phyloP scores from a whole-genome alignment of 1,140 invertebrate genomes.

The Contarinia nasturtii region DNA sequence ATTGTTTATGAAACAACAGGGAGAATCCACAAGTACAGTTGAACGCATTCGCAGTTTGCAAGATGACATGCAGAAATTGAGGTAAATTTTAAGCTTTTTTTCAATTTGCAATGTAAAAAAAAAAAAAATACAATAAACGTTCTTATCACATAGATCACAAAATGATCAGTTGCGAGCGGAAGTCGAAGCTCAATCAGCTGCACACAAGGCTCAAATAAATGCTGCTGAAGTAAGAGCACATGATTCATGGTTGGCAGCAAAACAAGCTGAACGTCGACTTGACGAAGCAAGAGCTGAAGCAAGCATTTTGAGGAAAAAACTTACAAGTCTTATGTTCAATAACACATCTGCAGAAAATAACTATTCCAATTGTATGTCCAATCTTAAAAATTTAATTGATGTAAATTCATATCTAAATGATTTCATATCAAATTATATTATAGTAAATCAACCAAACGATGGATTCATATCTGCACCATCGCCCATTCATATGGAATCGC shows the following conservation, averaged over 20 bases:
- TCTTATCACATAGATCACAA: constrained; percentile 44
- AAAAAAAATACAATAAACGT: no score
- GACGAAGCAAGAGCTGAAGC: constrained; percentile 59
- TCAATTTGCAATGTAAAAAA: background rate
- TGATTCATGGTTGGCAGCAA: constrained; percentile 54
- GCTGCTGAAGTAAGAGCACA: constrained; percentile 55
- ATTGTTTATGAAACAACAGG: constrained; percentile 63
- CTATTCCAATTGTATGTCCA: constrained; percentile 2
- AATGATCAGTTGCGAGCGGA: constrained; percentile 55
- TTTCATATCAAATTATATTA: no score
- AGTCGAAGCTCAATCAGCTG: constrained; percentile 58
- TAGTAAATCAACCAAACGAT: background rate
- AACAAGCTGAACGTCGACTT: constrained; percentile 51
- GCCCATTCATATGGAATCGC: constrained; percentile 27
- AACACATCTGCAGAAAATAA: constrained; percentile 15
- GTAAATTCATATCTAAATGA: background rate
- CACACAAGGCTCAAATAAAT: constrained; percentile 52
- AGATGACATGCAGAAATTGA: constrained; percentile 60
- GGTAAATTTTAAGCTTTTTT: constrained; percentile 35
- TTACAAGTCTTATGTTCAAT: constrained; percentile 28
- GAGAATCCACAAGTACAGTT: constrained; percentile 55
- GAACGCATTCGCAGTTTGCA: constrained; percentile 57
- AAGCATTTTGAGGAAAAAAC: constrained; percentile 45
- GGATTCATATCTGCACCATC: constrained; percentile 7
- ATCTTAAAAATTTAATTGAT: constrained; percentile 1